Evolutionary conservation across 2,888 invertebrate genomes (phyloP).

Genomic region (Heliconius ethilla): DNA sequence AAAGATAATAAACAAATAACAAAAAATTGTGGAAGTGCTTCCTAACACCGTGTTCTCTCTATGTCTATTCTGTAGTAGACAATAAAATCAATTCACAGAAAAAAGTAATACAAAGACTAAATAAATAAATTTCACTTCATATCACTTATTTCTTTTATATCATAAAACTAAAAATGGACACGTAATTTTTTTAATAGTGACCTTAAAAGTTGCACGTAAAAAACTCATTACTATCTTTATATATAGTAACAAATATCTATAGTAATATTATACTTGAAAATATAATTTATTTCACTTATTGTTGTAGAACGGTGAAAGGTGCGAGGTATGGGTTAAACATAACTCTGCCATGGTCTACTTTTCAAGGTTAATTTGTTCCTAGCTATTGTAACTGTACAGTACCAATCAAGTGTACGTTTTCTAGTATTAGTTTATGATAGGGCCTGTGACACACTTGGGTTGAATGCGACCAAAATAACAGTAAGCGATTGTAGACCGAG

Average conservation of each 20-base stretch:
- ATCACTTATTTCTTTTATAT: neutral
- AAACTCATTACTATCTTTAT: neutral
- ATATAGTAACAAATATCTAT: neutral
- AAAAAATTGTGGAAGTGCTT: too few species aligned
- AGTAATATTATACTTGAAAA: slow-evolving; percentile 10
- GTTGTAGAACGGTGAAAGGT: slow-evolving; percentile 57
- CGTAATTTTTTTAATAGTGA: neutral
- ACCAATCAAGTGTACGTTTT: slow-evolving; percentile 24
- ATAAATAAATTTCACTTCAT: neutral
- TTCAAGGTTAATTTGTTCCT: slow-evolving; percentile 36
- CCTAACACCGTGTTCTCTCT: too few species aligned
- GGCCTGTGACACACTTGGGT: slow-evolving; percentile 8
- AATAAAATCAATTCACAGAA: neutral
- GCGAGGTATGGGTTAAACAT: slow-evolving; percentile 39
- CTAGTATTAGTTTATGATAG: slow-evolving; percentile 22
- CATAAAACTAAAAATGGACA: neutral
- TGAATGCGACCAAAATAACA: neutral
- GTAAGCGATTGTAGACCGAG: neutral
- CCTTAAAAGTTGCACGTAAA: slow-evolving; percentile 9
- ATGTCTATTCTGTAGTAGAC: too few species aligned
- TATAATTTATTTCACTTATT: slow-evolving; percentile 41
- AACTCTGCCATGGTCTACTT: slow-evolving; percentile 36
- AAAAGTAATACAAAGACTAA: neutral
- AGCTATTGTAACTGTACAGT: slow-evolving; percentile 24
- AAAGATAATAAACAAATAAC: too few species aligned